Evolutionary conservation across 2,797 vertebrate genomes (phyloP).

Genomic region (Babyrousa celebensis): DNA sequence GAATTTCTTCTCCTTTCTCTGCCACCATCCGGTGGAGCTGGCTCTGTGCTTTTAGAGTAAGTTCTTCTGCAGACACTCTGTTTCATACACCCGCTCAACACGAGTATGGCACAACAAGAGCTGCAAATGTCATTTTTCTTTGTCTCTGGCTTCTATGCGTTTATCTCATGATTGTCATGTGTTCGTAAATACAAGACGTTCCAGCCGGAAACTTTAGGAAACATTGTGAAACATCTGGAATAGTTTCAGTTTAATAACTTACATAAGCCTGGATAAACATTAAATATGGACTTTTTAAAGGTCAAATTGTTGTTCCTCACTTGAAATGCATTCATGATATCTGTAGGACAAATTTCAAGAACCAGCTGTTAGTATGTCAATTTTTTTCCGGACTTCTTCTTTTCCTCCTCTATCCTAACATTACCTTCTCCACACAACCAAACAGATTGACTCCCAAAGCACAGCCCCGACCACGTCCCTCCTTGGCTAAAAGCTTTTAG

Average conservation of each 20-base stretch:
- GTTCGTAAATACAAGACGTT: slow-evolving; percentile 65
- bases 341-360: slow-evolving; percentile 52
- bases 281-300: slow-evolving; percentile 61
- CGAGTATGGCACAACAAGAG: background rate
- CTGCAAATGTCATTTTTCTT: background rate
- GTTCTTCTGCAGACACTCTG: background rate
- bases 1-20: background rate
- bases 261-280: slow-evolving; percentile 67
- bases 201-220: slow-evolving; percentile 68
- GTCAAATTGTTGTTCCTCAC: slow-evolving; percentile 61
- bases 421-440: background rate
- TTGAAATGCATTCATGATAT: slow-evolving; percentile 54
- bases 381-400: background rate
- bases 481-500: background rate
- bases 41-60: background rate
- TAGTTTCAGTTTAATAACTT: slow-evolving; percentile 70
- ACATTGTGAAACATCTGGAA: slow-evolving; percentile 67
- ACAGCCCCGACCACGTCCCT: background rate
- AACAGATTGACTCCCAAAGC: background rate
- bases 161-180: background rate
- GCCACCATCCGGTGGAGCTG: accelerated
- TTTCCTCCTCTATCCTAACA: background rate
- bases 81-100: background rate
- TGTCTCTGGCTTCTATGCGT: background rate
- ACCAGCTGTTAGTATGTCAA: background rate